Conservation (phyloP, 2,888 invertebrate genomes). For the Zygaena filipendulae region DNA sequence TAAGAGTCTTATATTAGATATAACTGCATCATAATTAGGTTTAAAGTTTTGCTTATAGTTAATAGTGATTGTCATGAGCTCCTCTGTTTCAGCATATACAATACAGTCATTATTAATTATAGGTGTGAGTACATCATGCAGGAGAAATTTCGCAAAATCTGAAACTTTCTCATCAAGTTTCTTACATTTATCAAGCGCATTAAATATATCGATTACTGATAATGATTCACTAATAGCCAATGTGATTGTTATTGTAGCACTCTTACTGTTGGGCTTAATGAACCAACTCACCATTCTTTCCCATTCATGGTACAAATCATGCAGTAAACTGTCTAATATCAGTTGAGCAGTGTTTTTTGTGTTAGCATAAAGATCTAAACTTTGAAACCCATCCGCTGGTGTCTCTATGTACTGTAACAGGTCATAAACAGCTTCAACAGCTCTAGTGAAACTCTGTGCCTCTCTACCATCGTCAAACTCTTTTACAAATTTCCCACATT, state of each 20-base stretch:
- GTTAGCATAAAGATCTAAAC: constrained; percentile 59
- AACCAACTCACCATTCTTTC: constrained; percentile 51
- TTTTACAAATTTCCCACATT: constrained; percentile 39
- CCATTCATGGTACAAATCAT: constrained; percentile 59
- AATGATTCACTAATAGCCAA: constrained; percentile 37
- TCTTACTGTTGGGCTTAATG: constrained; percentile 25
- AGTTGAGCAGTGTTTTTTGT: constrained; percentile 50
- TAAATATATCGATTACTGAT: constrained; percentile 35
- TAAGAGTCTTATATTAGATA: constrained; percentile 64
- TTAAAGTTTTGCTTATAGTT: constrained; percentile 42
- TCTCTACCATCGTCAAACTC: constrained; percentile 40
- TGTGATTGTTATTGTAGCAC: constrained; percentile 35
- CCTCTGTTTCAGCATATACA: constrained; percentile 47
- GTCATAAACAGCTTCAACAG: constrained; percentile 60
- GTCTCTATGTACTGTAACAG: constrained; percentile 49
- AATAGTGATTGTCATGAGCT: constrained; percentile 37
- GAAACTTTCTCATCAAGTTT: constrained; percentile 57
- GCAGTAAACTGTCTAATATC: constrained; percentile 50
- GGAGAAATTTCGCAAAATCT: constrained; percentile 67
- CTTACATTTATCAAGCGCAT: constrained; percentile 44
- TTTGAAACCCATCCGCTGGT: constrained; percentile 55
- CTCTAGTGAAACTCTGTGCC: constrained; percentile 39
- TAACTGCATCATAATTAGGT: constrained; percentile 62
- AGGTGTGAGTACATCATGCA: constrained; percentile 66
- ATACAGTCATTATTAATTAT: constrained; percentile 60